Conservation (phyloP, 2,888 invertebrate species). For the Erannis defoliaria region DNA sequence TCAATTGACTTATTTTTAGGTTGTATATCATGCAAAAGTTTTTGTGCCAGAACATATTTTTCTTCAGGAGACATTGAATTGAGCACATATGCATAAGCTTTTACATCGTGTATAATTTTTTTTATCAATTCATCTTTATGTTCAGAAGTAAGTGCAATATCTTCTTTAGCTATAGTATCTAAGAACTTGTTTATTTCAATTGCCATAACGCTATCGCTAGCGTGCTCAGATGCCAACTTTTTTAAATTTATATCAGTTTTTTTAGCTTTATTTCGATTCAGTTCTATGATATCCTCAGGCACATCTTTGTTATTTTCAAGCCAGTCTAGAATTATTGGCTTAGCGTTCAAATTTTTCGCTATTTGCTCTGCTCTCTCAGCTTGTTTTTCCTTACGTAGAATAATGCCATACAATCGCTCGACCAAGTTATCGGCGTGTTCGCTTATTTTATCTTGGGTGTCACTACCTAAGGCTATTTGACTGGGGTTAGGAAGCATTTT, state of each 20-base stretch:
- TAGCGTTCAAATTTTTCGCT: conserved; percentile 4
- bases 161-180: not conserved
- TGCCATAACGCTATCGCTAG: not conserved
- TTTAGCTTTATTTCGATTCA: not conserved
- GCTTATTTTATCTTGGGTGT: not conserved
- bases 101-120: not conserved
- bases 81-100: not conserved
- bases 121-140: not conserved
- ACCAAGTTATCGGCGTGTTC: not conserved
- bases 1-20: not conserved
- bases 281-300: not conserved
- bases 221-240: not conserved
- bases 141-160: not conserved
- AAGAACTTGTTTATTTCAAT: conserved; percentile 1
- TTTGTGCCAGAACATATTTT: not conserved
- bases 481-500: not conserved
- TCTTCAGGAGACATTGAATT: not conserved
- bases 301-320: conserved; percentile 3
- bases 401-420: not conserved
- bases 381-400: not conserved
- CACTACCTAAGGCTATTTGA: not conserved
- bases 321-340: conserved; percentile 19
- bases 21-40: not conserved
- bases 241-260: not conserved
- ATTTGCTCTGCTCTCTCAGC: not conserved